These are phyloP conservation scores for Pseudomyrmex sp. DNA, from an alignment of 1,140 invertebrate species.

Conservation along the genomic window DNA sequence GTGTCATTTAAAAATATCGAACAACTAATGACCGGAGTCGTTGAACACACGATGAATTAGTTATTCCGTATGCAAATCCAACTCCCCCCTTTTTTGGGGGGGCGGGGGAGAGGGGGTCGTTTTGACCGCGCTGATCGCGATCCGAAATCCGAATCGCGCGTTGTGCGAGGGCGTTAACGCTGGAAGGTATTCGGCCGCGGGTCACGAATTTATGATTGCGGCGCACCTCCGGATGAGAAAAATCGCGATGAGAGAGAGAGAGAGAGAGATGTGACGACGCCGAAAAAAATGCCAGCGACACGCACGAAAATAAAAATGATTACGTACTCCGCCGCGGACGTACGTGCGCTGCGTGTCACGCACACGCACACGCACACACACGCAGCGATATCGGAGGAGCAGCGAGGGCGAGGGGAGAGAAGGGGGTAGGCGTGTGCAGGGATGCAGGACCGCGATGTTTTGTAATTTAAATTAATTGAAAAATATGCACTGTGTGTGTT, in stretches of 20 bases:
- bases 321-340: constrained; percentile 70
- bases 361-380: constrained; percentile 57
- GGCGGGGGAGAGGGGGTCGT: background rate
- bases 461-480: constrained; percentile 85
- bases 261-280: constrained; percentile 23
- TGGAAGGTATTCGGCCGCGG: constrained; percentile 53
- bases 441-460: constrained; percentile 78
- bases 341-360: constrained; percentile 67
- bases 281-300: constrained; percentile 72
- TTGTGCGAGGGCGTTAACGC: constrained; percentile 59
- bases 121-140: constrained; percentile 54
- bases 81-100: background rate
- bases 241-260: constrained; percentile 29
- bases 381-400: constrained; percentile 53
- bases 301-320: constrained; percentile 81
- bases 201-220: constrained; percentile 64
- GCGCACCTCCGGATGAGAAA: constrained; percentile 50
- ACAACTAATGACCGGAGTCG: constrained; percentile 50
- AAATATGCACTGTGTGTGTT: constrained; percentile 83
- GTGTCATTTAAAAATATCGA: constrained; percentile 46
- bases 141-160: constrained; percentile 60
- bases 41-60: constrained; percentile 62
- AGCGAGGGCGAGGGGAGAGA: background rate
- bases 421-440: constrained; percentile 55
- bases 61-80: constrained; percentile 61